These are phyloP conservation scores for Oscheius onirici DNA, from an alignment of 2,888 invertebrate genomes.

Conservation along the genomic window DNA sequence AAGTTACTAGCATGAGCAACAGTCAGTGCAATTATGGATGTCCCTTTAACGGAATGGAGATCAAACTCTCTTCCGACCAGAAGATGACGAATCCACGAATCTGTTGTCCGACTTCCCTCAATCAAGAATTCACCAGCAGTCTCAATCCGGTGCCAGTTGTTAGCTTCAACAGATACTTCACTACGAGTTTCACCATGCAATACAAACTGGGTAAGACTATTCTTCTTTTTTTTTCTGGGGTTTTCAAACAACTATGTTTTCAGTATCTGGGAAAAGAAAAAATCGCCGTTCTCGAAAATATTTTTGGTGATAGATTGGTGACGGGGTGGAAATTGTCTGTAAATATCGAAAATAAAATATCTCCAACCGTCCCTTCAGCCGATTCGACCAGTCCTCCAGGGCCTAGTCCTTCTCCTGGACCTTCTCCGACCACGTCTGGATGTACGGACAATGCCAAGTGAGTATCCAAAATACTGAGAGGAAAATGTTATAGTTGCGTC, in stretches of 20 bases:
- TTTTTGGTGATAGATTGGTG: too few relatives aligned
- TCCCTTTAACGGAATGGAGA: constrained; percentile 44
- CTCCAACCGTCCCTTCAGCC: too few relatives aligned
- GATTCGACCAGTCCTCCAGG: background rate
- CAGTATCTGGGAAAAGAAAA: background rate
- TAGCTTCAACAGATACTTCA: constrained; percentile 11
- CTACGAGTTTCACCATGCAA: constrained; percentile 11
- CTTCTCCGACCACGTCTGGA: background rate
- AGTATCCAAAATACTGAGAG: background rate
- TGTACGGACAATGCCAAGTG: constrained; percentile 1
- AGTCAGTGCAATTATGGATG: constrained; percentile 46
- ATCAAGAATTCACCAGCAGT: constrained; percentile 18
- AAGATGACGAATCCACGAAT: constrained; percentile 26
- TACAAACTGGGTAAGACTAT: constrained; percentile 5
- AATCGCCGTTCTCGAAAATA: background rate
- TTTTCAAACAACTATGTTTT: background rate
- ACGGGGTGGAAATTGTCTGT: too few relatives aligned
- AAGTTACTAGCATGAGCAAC: constrained; percentile 37
- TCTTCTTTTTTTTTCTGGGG: background rate
- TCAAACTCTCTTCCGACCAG: constrained; percentile 3
- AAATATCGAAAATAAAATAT: too few relatives aligned
- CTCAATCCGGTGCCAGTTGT: constrained; percentile 30
- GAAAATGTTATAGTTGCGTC: background rate
- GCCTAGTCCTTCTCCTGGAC: background rate
- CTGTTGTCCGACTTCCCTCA: constrained; percentile 12